Base-by-base conservation (phyloP, 37 sponge, comb jelly and placozoan genomes). In the Halisarca cf. caerulea region DNA sequence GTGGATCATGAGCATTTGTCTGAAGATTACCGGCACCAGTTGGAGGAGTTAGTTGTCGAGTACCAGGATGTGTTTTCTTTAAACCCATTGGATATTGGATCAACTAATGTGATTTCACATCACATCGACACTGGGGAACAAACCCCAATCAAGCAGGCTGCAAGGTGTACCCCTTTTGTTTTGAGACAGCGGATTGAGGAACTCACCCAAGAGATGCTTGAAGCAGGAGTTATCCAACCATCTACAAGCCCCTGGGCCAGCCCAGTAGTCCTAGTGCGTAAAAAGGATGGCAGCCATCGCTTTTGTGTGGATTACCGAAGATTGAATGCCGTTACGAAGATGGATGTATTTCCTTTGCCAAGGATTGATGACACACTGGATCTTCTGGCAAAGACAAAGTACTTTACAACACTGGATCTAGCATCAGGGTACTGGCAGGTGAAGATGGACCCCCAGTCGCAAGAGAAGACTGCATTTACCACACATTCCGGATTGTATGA, bases 291-390 rank as follows among this genome's bases (percentile, higher is more conserved):
- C 24, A 34, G 64, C 3, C 39, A 47, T 2, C 80, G 88, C n/a
- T 91, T 91, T 44, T 87, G 87, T 41, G 88, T 91, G 5, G 92
- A 91, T 64, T 91, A 91, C 55, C 66, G 88, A 0, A 42, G 51
- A 35, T 82, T 91, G 25, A 91, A 90, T 62, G 54, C 73, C 9
- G 84, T 91, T 0, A 87, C 91, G 3, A 82, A 79, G 75, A 82
- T 44, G 62, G 88, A 91, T 53, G 91, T 82, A n/a, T 90, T 59
- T 45, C 91, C 91, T 7, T 62, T 91, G 11, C 85, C 92, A 20
- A 35, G 86, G 15, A 82, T 90, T 21, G 91, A 90, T 71, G 91
- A 86, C 15, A 54, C 80, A 2, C 80, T 86, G 18, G 86, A 90
- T 59, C 78, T 80, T 21, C 79, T 89, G 4, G 81, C 75, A 6